A percentile compares a stretch with the other conserved stretches of the same genome.
Evolutionary conservation across 2,113 vertebrate genomes (phyloP).

Genomic region (Microcebus lehilahytsara): DNA sequence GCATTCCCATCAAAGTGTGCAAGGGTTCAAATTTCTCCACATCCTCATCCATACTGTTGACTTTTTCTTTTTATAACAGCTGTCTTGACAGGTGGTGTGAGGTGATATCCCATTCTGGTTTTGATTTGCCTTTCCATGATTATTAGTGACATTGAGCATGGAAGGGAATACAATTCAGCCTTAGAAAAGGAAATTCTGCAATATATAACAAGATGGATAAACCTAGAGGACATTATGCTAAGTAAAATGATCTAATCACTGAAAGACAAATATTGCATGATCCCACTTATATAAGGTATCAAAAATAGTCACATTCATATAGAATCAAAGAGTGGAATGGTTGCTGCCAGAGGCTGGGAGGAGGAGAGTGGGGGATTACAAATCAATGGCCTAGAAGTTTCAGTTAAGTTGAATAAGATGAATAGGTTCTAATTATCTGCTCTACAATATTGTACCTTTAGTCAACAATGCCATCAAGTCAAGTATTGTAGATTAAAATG

Average conservation of each 20-base stretch:
- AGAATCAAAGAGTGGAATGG: background rate
- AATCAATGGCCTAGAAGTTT: background rate
- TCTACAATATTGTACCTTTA: background rate
- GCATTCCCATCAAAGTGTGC: background rate
- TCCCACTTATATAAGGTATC: background rate
- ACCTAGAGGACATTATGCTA: background rate
- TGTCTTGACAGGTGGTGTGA: background rate
- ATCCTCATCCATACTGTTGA: background rate
- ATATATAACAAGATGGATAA: background rate
- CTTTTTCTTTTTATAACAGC: background rate
- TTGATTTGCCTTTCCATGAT: background rate
- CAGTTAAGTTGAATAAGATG: background rate
- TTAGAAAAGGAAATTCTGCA: background rate
- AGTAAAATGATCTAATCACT: background rate
- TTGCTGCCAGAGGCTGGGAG: background rate
- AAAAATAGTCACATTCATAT: background rate
- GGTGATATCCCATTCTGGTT: background rate
- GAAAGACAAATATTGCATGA: background rate
- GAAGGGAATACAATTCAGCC: too few species aligned
- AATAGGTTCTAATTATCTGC: background rate
- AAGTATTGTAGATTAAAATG: background rate
- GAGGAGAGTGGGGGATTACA: background rate
- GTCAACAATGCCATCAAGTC: too few species aligned
- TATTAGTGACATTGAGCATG: background rate
- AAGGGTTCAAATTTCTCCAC: background rate